Percentiles rank a stretch among this genome's conserved stretches.
Evolutionary conservation across 2,797 vertebrate species (phyloP).

Genomic region (Sparus aurata): DNA sequence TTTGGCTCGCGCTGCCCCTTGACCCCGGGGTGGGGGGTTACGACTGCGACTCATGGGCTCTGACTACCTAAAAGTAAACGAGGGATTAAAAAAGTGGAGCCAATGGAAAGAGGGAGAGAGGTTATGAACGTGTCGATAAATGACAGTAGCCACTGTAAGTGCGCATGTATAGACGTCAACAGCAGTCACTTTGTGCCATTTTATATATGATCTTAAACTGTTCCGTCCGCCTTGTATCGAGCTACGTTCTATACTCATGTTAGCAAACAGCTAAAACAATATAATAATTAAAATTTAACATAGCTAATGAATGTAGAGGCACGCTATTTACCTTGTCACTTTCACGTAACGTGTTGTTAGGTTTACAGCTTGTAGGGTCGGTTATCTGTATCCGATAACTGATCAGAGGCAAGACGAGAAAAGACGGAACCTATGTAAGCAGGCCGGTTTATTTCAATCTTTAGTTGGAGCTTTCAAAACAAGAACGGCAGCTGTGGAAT

Average conservation of each 20-base stretch:
- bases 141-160: background rate
- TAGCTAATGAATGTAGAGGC: background rate
- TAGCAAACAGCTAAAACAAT: constrained; percentile 44
- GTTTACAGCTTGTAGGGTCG: background rate
- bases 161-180: background rate
- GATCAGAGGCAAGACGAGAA: background rate
- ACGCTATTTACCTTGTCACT: constrained; percentile 56
- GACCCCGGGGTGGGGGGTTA: constrained; percentile 84
- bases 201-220: background rate
- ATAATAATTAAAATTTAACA: background rate
- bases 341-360: background rate
- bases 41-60: constrained; percentile 82
- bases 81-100: background rate
- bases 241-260: constrained; percentile 11
- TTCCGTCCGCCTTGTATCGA: background rate
- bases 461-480: constrained; percentile 57
- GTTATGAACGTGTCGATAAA: background rate
- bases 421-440: background rate
- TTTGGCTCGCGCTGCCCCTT: constrained; percentile 86
- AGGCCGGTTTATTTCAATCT: background rate
- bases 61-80: constrained; percentile 4
- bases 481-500: constrained; percentile 54
- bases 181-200: background rate
- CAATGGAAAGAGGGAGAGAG: background rate
- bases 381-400: background rate